Evolutionary conservation across 2,113 vertebrate species (phyloP).

Genomic region (Spheniscus mendiculus): DNA sequence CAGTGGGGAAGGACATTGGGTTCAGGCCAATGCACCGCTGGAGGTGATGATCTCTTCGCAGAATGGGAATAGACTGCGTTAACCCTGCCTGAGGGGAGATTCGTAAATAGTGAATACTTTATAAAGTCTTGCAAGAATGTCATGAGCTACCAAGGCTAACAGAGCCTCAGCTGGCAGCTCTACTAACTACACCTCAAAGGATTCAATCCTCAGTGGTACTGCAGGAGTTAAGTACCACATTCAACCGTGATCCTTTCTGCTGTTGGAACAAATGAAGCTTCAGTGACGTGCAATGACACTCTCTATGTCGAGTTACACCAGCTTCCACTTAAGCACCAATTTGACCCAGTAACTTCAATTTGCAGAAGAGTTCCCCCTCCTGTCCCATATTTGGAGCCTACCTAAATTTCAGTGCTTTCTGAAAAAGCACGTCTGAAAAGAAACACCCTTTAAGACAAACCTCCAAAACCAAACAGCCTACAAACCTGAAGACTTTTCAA

Average conservation of each 20-base stretch:
- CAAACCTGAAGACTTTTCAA: not conserved
- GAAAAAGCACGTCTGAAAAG: not conserved
- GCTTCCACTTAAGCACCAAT: not conserved
- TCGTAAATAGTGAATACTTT: not conserved
- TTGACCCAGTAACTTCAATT: not conserved
- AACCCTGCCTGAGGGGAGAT: slow-evolving; percentile 78
- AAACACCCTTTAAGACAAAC: not conserved
- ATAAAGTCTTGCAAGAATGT: not conserved
- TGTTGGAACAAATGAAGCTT: not conserved
- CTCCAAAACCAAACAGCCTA: not conserved
- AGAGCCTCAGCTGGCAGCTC: not conserved
- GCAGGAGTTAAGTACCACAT: not conserved
- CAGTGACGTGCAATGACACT: not conserved
- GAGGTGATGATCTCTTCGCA: slow-evolving; percentile 92
- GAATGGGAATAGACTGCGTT: slow-evolving; percentile 91
- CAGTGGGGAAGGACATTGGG: slow-evolving; percentile 90
- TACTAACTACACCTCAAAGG: not conserved
- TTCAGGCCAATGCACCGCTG: slow-evolving; percentile 92
- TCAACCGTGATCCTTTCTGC: not conserved
- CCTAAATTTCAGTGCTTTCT: not conserved
- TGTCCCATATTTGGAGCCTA: not conserved
- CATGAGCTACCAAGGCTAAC: not conserved
- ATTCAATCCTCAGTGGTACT: not conserved
- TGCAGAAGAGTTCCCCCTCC: not conserved
- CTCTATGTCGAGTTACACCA: not conserved